Conservation (phyloP, 2,797 vertebrate genomes). For the Smutsia gigantea region DNA sequence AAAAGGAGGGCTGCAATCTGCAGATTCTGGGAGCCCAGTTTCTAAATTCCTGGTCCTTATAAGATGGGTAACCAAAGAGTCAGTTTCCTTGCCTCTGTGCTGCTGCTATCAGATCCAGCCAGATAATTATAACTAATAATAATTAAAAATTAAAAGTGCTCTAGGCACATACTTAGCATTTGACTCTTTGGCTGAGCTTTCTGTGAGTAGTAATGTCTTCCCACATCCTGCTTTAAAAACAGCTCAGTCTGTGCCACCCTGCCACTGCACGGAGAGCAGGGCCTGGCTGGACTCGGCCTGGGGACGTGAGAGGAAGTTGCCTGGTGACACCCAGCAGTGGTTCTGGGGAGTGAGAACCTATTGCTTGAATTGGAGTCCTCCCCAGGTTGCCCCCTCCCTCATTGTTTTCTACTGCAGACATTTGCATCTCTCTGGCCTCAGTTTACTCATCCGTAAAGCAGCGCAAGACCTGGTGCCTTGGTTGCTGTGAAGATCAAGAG, state of each 20-base stretch:
- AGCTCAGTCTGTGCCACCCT: neutral
- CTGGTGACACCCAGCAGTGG: rapidly evolving
- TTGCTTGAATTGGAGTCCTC: neutral
- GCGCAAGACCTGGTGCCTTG: neutral
- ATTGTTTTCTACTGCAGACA: rapidly evolving
- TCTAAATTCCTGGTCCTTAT: conserved; percentile 80
- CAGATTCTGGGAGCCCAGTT: neutral
- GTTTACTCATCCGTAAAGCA: neutral
- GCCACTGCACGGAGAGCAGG: rapidly evolving
- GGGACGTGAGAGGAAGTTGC: neutral
- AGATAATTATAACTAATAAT: conserved; percentile 89
- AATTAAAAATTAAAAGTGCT: conserved; percentile 89
- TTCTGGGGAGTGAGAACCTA: neutral
- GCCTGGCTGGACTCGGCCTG: neutral
- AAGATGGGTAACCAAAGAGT: conserved; percentile 84
- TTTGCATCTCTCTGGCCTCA: neutral
- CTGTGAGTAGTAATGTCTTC: conserved; percentile 70
- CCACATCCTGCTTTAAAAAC: neutral
- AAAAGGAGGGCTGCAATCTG: rapidly evolving
- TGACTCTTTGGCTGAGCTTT: conserved; percentile 82
- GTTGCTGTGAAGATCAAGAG: neutral
- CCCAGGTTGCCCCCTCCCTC: rapidly evolving
- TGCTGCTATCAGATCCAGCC: conserved; percentile 83
- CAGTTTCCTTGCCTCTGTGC: conserved; percentile 80
- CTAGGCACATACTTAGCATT: conserved; percentile 86